Evolutionary conservation across 2,797 vertebrate genomes (phyloP), one percentile per base, ranked within the genome.

Genomic region (Crocodylus rhombifer): DNA sequence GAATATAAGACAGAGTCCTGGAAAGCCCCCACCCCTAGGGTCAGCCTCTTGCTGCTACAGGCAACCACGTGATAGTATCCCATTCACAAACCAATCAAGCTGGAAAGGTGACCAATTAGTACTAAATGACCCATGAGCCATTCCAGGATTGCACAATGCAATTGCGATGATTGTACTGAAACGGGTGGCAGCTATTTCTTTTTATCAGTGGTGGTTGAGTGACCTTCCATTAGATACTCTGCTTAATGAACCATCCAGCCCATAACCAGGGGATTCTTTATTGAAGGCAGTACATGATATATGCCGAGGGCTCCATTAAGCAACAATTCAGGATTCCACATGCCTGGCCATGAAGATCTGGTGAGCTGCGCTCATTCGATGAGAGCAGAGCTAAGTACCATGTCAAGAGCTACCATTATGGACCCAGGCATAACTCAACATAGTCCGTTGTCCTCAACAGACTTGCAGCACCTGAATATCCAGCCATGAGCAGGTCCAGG

Each of bases 361-460:
- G 58, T 82, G 89, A 83, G 25, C 60, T 77, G 89, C 51, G 12
- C 86, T 84, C 57, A 21, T 42, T 2, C 91, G 75, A 94, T 77
- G 94, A 92, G 90, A 93, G 89, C 73, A 84, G 5, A 62, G 28
- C 13, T 4, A 17, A 95, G 74, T n/a, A 81, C 30, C 89, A 95
- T 92, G 93, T 89, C 87, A 86, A 94, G 87, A 91, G 84, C 51
- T 87, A 76, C 93, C 93, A 92, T 92, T 85, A 89, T 91, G 86
- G 51, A 80, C 73, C 89, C 63, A 0, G 80, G 82, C 85, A 81
- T 69, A 89, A 94, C 92, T 80, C 84, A 90, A 87, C 91, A 85
- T 78, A 87, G 89, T 78, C 58, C 89, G 62, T 83, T 85, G 82
- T 67, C 36, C 91, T 77, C 20, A 23, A 82, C 26, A 64, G 75